phyloP scores from a whole-genome alignment of 2,888 invertebrate genomes.

The Amphipoea lucens region DNA sequence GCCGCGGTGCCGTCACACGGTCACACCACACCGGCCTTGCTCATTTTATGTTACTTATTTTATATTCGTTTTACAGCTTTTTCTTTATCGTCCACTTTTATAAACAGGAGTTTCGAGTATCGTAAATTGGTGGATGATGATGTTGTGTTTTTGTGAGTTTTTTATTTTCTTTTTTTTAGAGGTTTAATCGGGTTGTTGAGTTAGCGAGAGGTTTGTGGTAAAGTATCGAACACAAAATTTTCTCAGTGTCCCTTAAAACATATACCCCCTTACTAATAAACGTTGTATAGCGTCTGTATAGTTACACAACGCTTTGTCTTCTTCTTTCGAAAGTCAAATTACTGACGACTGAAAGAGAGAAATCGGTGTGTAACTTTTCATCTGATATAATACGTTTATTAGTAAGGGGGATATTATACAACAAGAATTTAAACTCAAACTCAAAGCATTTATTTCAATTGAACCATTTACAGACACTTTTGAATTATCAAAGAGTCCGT shows the following conservation, averaged over 20 bases:
- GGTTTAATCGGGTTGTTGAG: neutral
- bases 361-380: too few relatives aligned
- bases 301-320: too few relatives aligned
- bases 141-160: conserved; percentile 15
- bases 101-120: conserved; percentile 47
- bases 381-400: too few relatives aligned
- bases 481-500: neutral
- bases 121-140: conserved; percentile 43
- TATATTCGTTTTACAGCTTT: conserved; percentile 72
- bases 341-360: too few relatives aligned
- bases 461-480: neutral
- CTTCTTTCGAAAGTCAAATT: too few relatives aligned
- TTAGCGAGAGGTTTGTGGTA: neutral
- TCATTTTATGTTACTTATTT: conserved; percentile 72
- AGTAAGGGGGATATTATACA: neutral
- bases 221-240: neutral
- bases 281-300: too few relatives aligned
- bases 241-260: neutral
- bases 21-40: conserved; percentile 56
- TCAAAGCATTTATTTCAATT: neutral
- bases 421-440: neutral
- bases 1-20: conserved; percentile 63
- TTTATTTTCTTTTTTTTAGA: neutral
- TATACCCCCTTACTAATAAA: too few relatives aligned
- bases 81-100: conserved; percentile 65